A percentile compares a stretch with the other conserved stretches of the same genome.
phyloP scores from a whole-genome alignment of 1,140 invertebrate genomes.

The Cyclina sinensis region DNA sequence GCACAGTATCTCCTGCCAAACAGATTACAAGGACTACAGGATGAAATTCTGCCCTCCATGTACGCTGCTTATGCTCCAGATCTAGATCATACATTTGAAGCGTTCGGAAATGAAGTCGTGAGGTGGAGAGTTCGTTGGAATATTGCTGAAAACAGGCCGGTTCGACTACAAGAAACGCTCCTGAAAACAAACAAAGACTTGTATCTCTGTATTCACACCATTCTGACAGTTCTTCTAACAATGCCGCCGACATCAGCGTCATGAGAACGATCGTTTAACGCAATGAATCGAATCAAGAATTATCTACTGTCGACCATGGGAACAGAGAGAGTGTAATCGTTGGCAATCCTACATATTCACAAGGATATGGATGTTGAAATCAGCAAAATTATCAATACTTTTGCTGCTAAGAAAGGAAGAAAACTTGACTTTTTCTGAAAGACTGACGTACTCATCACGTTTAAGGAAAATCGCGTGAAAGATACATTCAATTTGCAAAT shows the following conservation, averaged over 20 bases:
- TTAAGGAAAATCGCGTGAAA: too few relatives aligned
- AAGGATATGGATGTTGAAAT: slow-evolving; percentile 34
- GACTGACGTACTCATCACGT: too few relatives aligned
- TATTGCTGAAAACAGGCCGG: slow-evolving; percentile 17
- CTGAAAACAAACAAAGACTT: neutral
- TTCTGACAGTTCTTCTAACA: slow-evolving; percentile 11
- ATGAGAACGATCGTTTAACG: slow-evolving; percentile 27
- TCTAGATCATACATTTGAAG: slow-evolving; percentile 29
- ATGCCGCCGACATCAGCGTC: slow-evolving; percentile 39
- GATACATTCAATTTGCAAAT: too few relatives aligned
- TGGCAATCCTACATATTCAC: slow-evolving; percentile 37
- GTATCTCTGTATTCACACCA: slow-evolving; percentile 1
- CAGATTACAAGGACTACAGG: neutral
- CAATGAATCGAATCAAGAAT: slow-evolving; percentile 41
- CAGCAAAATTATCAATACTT: neutral
- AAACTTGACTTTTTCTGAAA: slow-evolving; percentile 27
- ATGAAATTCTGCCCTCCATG: neutral
- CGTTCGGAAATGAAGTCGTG: neutral
- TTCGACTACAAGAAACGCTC: neutral
- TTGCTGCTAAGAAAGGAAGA: slow-evolving; percentile 18
- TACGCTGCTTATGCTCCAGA: slow-evolving; percentile 46
- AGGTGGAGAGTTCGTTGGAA: slow-evolving; percentile 48
- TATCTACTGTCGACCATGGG: slow-evolving; percentile 31
- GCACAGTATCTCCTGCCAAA: slow-evolving; percentile 37
- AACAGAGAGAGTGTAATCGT: slow-evolving; percentile 28